These are phyloP conservation scores for Tetragonula carbonaria DNA, from an alignment of 2,888 invertebrate species.

Conservation along the genomic window DNA sequence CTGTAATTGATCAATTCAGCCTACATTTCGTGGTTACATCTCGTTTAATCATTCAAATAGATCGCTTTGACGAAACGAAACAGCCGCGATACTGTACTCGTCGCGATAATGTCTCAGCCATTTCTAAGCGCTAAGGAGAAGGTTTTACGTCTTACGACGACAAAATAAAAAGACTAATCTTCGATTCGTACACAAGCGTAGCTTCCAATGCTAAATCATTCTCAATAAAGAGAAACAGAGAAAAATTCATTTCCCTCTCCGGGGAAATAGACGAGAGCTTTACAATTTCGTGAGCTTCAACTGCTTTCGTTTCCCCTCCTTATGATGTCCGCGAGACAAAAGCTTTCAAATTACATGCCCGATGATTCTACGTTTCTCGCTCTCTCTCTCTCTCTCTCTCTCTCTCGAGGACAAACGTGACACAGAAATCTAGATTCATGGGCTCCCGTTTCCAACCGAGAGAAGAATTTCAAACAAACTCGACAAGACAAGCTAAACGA, in stretches of 20 bases:
- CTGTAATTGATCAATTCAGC: slow-evolving; percentile 29
- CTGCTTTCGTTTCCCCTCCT: background rate
- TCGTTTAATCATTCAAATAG: slow-evolving; percentile 4
- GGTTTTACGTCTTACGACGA: background rate
- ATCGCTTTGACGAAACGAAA: background rate
- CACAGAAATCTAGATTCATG: background rate
- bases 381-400: background rate
- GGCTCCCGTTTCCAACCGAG: background rate
- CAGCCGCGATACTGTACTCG: background rate
- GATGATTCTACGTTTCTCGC: slow-evolving; percentile 1
- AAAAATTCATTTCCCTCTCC: no score
- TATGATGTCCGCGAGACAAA: background rate
- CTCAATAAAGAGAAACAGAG: no score
- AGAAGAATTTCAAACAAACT: slow-evolving; percentile 21
- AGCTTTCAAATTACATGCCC: slow-evolving; percentile 7
- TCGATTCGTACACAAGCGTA: no score
- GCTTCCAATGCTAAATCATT: no score
- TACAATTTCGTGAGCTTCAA: no score
- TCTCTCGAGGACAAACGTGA: background rate
- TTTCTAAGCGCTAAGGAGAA: no score
- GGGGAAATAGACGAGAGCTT: no score
- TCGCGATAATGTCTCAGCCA: background rate
- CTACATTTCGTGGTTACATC: slow-evolving; percentile 16
- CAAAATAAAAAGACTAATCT: no score
- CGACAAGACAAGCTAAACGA: background rate